Evolutionary conservation across 2,888 invertebrate genomes (phyloP).

Genomic region (Oxycera nigricornis): DNA sequence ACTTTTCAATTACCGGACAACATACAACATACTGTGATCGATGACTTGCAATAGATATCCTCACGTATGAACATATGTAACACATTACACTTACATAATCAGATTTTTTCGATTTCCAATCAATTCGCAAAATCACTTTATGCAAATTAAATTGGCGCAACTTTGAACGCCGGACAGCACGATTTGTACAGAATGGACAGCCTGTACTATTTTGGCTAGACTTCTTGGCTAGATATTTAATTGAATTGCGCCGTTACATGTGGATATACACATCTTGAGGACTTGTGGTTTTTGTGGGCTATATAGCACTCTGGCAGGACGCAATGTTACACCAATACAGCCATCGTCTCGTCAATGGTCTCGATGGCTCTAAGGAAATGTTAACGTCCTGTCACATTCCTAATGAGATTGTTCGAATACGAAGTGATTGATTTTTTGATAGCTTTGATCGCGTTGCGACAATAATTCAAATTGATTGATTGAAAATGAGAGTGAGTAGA

Average conservation of each 20-base stretch:
- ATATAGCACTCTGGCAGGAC: too few species aligned
- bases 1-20: too few species aligned
- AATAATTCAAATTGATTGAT: constrained; percentile 27
- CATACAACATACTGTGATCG: too few species aligned
- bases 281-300: too few species aligned
- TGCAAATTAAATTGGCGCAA: constrained; percentile 21
- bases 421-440: constrained; percentile 30
- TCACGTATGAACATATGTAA: not conserved
- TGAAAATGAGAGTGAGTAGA: constrained; percentile 32
- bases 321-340: too few species aligned
- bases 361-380: too few species aligned
- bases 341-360: too few species aligned
- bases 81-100: not conserved
- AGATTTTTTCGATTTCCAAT: not conserved
- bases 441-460: not conserved
- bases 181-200: not conserved
- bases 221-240: too few species aligned
- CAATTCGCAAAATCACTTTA: constrained; percentile 13
- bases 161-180: not conserved
- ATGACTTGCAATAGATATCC: not conserved
- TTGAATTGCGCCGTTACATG: too few species aligned
- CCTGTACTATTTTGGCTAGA: too few species aligned
- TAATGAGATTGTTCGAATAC: constrained; percentile 33
- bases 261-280: too few species aligned
- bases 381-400: constrained; percentile 24